Conservation (phyloP, 2,113 vertebrate genomes). For the Progne subis region DNA sequence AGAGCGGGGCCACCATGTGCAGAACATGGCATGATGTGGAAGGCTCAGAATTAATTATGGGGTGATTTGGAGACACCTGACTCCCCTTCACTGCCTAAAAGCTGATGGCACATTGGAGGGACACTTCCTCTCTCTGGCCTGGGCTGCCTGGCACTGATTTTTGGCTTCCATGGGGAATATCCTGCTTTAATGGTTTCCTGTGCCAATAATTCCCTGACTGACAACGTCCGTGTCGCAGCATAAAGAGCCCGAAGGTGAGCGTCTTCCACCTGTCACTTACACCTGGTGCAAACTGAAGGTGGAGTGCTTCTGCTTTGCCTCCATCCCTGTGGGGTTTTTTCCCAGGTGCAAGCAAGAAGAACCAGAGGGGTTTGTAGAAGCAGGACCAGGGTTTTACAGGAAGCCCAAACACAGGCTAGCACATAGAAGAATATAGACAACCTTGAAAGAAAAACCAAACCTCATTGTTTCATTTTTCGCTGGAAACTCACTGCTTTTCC, state of each 20-base stretch:
- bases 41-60: neutral
- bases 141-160: neutral
- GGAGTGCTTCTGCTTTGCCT: neutral
- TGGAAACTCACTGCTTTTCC: neutral
- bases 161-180: neutral
- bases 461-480: neutral
- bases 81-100: neutral
- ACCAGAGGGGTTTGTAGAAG: neutral
- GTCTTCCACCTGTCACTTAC: neutral
- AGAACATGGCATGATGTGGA: too few species aligned
- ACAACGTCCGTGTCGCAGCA: neutral
- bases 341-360: rapidly evolving
- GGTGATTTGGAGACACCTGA: neutral
- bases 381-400: neutral
- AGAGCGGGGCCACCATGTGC: neutral
- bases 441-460: neutral
- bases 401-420: neutral
- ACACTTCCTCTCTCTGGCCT: neutral
- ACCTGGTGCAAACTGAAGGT: neutral
- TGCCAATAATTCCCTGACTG: neutral
- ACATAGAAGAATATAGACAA: rapidly evolving
- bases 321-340: neutral
- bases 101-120: neutral
- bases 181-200: neutral
- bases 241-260: rapidly evolving